Base-by-base conservation (phyloP, 1,140 invertebrate species). In the Dinoponera quadriceps region DNA sequence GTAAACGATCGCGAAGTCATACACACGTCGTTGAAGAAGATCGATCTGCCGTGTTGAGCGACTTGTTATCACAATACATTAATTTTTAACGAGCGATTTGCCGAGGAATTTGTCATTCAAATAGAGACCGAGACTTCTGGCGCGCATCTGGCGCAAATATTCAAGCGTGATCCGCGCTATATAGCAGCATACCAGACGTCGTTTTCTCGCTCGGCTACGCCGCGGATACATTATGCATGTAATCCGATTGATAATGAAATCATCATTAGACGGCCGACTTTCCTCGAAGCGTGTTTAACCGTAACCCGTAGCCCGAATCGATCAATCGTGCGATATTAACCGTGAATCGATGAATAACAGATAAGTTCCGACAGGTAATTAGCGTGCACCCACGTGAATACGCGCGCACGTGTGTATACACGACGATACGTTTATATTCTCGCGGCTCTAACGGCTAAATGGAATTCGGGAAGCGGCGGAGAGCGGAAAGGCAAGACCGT, bases 291-390 rank as follows among this genome's bases (percentile, higher is more conserved):
- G 20, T 65, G 13, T 48, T 65, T 66, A 54, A 7, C 20, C 25
- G n/a, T 16, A 22, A 20, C 14, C 25, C 49, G 29, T 22, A 44
- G 38, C 0, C 38, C 11, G 18, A 66, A 18, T 3, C 44, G 22
- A 77, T 77, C 2, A 11, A 16, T 25, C 25, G n/a, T 18, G 44
- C 18, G n/a, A 63, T 77, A 65, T 66, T 44, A 29, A 38, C 9
- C 11, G 5, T 25, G 11, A 77, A 22, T 20, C 66, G 54, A 65
- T 65, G 16, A 77, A 66, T 38, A 66, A 77, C 9, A 5, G 65
- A 77, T 3, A 38, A 77, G 27, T 11, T 65, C 14, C 49, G 9
- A 48, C 44, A 48, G n/a, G 13, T n/a, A 22, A 73, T 57, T 38
- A 77, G 16, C 16, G 11, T 1, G 38, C 14, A 54, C 16, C 54